phyloP scores from a whole-genome alignment of 2,113 vertebrate genomes.

The Picathartes gymnocephalus region DNA sequence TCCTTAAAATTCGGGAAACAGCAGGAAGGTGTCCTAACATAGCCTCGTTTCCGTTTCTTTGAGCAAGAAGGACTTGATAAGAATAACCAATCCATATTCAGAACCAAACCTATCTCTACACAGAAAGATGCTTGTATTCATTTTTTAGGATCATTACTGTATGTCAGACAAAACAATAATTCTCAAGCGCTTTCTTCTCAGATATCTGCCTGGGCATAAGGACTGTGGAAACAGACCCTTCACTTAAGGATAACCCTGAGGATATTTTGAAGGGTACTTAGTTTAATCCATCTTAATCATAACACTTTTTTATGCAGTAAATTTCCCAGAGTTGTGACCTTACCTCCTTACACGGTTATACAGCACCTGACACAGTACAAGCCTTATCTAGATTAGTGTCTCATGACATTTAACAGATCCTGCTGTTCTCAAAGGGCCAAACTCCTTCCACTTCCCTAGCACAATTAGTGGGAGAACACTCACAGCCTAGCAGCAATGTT shows the following conservation, averaged over 20 bases:
- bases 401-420: slow-evolving; percentile 31
- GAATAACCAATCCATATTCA: not conserved
- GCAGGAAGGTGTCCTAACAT: not conserved
- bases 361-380: not conserved
- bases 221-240: not conserved
- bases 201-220: not conserved
- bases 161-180: not conserved
- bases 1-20: not conserved
- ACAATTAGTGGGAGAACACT: not conserved
- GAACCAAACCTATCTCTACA: not conserved
- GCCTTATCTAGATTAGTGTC: slow-evolving; percentile 12
- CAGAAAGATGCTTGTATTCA: not conserved
- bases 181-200: not conserved
- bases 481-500: not conserved
- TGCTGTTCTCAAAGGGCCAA: not conserved
- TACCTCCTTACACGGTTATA: not conserved
- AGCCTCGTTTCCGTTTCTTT: not conserved
- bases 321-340: not conserved
- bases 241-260: not conserved
- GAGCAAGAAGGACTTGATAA: not conserved
- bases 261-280: not conserved
- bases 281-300: not conserved
- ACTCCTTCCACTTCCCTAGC: not conserved
- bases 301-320: not conserved
- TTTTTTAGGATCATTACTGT: not conserved